A percentile compares a stretch with the other conserved stretches of the same genome.
These are phyloP conservation scores for Nesospiza acunhae DNA, from an alignment of 2,113 vertebrate species.

Conservation along the genomic window DNA sequence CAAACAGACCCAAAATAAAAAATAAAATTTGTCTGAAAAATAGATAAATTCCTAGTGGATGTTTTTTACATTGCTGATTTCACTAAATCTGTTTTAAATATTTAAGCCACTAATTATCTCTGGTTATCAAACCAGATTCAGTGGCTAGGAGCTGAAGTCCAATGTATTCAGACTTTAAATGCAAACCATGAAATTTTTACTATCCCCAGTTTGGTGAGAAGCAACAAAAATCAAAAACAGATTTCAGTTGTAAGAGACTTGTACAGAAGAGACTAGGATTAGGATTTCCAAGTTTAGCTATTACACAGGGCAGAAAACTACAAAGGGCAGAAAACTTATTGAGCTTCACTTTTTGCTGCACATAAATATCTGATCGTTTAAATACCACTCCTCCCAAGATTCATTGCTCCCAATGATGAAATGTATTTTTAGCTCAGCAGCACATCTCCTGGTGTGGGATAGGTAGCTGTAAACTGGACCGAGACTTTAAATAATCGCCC, in stretches of 20 bases:
- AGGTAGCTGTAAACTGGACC: not conserved
- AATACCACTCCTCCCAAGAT: not conserved
- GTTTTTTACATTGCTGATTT: not conserved
- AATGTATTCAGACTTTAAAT: not conserved
- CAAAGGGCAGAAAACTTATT: not conserved
- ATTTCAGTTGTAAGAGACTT: not conserved
- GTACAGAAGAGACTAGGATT: not conserved
- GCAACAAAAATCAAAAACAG: not conserved
- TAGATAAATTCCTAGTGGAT: not conserved
- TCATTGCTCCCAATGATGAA: not conserved
- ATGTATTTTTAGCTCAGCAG: not conserved
- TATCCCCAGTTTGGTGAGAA: not conserved
- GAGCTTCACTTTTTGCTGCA: not conserved
- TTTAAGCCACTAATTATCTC: not conserved
- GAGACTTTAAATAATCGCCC: not conserved
- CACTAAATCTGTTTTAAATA: not conserved
- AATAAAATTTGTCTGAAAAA: not conserved
- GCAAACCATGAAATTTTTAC: not conserved
- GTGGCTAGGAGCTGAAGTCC: not conserved
- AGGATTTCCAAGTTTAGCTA: not conserved
- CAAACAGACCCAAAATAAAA: not conserved
- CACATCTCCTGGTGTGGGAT: not conserved
- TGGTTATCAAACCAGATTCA: not conserved
- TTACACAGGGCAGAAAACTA: not conserved
- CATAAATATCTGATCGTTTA: not conserved